These are phyloP conservation scores for Sphenopsis melanotis DNA, from an alignment of 2,797 vertebrate species.

Conservation along the genomic window DNA sequence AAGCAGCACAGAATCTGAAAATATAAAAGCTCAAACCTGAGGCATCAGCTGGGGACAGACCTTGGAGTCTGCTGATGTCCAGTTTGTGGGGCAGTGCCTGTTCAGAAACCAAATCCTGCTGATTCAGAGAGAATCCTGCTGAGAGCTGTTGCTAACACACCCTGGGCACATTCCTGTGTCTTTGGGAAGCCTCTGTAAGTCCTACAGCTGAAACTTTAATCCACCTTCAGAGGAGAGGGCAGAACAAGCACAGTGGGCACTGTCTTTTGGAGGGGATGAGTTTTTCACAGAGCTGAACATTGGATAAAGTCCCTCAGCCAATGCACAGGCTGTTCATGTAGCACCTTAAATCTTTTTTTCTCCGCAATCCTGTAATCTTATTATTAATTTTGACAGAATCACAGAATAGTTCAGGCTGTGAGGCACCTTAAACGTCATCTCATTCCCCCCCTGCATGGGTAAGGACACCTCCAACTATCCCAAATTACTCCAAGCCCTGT, in stretches of 20 bases:
- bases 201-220: neutral
- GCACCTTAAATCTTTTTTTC: neutral
- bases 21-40: neutral
- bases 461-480: neutral
- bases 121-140: too few relatives aligned
- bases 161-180: neutral
- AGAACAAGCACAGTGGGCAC: accelerated
- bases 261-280: too few relatives aligned
- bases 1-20: neutral
- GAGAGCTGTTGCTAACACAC: neutral
- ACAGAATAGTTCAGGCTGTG: neutral
- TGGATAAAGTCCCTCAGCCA: neutral
- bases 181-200: neutral
- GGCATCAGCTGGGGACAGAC: neutral
- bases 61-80: neutral
- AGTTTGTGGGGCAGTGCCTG: too few relatives aligned
- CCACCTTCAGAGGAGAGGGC: neutral
- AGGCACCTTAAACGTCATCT: neutral
- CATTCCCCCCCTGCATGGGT: accelerated
- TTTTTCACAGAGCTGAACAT: neutral
- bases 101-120: neutral
- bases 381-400: neutral
- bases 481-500: neutral
- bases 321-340: neutral
- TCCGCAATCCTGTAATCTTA: too few relatives aligned